These are phyloP conservation scores for Heteropelma amictum DNA, from an alignment of 2,888 invertebrate species.

Conservation along the genomic window DNA sequence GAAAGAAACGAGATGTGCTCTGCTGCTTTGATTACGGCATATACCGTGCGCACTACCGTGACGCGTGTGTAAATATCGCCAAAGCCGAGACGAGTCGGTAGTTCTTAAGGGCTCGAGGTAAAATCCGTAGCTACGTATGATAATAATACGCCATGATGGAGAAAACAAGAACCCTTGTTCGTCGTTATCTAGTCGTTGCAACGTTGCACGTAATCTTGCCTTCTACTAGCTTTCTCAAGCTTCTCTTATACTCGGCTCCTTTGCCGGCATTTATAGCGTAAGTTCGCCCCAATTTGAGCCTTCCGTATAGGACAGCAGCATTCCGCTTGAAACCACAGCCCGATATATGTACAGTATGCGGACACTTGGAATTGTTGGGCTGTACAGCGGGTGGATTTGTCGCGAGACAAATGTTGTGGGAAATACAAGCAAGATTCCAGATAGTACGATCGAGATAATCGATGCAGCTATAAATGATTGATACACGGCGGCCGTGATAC, in stretches of 20 bases:
- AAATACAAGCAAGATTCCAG: too few relatives aligned
- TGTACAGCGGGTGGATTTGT: neutral
- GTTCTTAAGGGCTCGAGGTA: neutral
- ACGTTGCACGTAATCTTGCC: slow-evolving; percentile 42
- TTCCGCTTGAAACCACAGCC: slow-evolving; percentile 8
- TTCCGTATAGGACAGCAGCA: slow-evolving; percentile 1
- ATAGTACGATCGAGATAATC: too few relatives aligned
- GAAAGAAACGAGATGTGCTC: neutral
- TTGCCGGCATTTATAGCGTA: slow-evolving; percentile 14
- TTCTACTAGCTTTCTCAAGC: slow-evolving; percentile 27
- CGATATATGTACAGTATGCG: slow-evolving; percentile 17
- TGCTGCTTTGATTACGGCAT: slow-evolving; percentile 20
- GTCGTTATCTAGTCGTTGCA: slow-evolving; percentile 37
- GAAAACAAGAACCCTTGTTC: slow-evolving; percentile 19
- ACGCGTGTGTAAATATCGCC: neutral
- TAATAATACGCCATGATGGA: neutral
- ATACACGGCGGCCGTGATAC: too few relatives aligned
- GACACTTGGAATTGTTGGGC: neutral
- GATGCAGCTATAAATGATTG: too few relatives aligned
- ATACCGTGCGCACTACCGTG: neutral
- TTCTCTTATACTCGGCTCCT: slow-evolving; percentile 8
- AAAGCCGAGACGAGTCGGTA: neutral
- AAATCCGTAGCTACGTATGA: neutral
- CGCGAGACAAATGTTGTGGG: neutral
- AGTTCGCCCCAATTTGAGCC: slow-evolving; percentile 38